Conservation (phyloP, 2,888 invertebrate species). For the Chloroclysta siterata region DNA sequence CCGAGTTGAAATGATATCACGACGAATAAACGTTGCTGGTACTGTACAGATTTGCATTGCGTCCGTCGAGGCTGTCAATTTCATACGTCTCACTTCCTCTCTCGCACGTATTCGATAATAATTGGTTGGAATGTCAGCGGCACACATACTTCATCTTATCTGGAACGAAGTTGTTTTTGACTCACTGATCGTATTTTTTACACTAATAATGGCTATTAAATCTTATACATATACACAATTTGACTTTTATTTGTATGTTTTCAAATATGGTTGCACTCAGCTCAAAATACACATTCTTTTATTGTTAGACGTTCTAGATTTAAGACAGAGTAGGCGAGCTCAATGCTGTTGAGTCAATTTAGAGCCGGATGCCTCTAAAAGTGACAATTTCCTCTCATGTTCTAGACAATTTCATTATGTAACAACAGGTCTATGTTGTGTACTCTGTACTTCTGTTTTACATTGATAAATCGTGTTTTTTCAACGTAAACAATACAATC, state of each 20-base stretch:
- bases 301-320: conserved; percentile 17
- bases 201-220: too few species aligned
- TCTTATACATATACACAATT: conserved; percentile 11
- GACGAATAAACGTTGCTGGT: conserved; percentile 63
- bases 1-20: conserved; percentile 59
- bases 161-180: conserved; percentile 45
- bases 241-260: conserved; percentile 32
- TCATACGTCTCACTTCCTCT: conserved; percentile 67
- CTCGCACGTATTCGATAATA: conserved; percentile 56
- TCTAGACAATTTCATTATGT: conserved; percentile 44
- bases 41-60: conserved; percentile 75
- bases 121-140: conserved; percentile 62
- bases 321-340: conserved; percentile 51
- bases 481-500: conserved; percentile 29
- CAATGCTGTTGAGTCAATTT: conserved; percentile 62
- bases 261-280: not conserved
- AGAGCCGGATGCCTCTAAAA: conserved; percentile 64
- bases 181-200: conserved; percentile 25
- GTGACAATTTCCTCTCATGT: conserved; percentile 66
- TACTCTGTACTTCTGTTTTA: conserved; percentile 17
- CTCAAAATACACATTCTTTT: not conserved
- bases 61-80: conserved; percentile 69
- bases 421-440: conserved; percentile 26
- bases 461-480: conserved; percentile 35
- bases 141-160: conserved; percentile 43